phyloP scores from a whole-genome alignment of 2,888 invertebrate species.

The Zonitis immaculata region DNA sequence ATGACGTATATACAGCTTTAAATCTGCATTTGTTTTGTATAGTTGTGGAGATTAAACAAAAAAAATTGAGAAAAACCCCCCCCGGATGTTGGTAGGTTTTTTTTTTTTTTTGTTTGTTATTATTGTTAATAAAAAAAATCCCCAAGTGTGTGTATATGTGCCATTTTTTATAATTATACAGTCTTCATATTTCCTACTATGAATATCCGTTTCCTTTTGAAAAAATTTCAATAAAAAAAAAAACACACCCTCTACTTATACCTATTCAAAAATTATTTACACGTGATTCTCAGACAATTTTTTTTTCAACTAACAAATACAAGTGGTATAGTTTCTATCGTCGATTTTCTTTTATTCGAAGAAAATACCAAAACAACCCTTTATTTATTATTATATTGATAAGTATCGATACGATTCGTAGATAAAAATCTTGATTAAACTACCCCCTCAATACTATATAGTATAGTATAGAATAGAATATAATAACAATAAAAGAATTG shows the following conservation, averaged over 20 bases:
- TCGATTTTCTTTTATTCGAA: too few relatives aligned
- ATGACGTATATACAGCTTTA: too few relatives aligned
- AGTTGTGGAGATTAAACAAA: too few relatives aligned
- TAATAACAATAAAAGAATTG: neutral
- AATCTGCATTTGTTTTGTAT: too few relatives aligned
- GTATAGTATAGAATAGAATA: too few relatives aligned
- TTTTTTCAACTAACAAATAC: neutral
- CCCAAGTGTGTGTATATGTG: neutral
- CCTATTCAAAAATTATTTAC: slow-evolving; percentile 12
- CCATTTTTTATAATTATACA: slow-evolving; percentile 13
- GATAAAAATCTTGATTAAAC: neutral
- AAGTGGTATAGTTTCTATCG: neutral
- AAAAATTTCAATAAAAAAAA: neutral
- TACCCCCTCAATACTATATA: too few relatives aligned
- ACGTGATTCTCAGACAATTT: slow-evolving; percentile 10
- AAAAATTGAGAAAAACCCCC: too few relatives aligned
- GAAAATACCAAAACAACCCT: too few relatives aligned
- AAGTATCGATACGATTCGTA: neutral
- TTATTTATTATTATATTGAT: neutral
- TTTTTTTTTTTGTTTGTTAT: slow-evolving; percentile 1
- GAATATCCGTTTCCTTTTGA: slow-evolving; percentile 23
- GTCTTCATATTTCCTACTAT: slow-evolving; percentile 18
- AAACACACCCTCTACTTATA: slow-evolving; percentile 2
- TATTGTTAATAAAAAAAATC: neutral
- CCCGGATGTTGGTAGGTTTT: neutral